These are phyloP conservation scores for Pseudorhiza aurosa DNA, from an alignment of 30 jellyfish, hydroid and myxozoan genomes.

Conservation along the genomic window DNA sequence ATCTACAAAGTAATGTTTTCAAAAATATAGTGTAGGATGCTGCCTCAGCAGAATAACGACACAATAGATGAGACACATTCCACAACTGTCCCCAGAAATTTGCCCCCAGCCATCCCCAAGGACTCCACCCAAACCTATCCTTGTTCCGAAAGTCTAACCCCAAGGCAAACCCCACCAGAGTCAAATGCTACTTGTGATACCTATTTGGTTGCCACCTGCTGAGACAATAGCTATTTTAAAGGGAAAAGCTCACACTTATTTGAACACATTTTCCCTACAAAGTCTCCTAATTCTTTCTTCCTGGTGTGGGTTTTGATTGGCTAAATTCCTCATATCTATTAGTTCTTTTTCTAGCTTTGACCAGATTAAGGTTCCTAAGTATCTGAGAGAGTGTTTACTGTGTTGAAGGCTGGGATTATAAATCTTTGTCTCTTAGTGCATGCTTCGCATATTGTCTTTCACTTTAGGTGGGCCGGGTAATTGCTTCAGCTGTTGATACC, in stretches of 20 bases:
- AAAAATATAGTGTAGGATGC: not conserved
- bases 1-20: slow-evolving; percentile 1
- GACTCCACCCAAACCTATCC: not conserved
- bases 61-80: not conserved
- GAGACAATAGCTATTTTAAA: not conserved
- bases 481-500: no score
- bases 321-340: no score
- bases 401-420: no score
- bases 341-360: no score
- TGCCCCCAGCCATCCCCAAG: not conserved
- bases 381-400: no score
- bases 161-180: not conserved
- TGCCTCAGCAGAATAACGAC: slow-evolving; percentile 1
- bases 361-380: no score
- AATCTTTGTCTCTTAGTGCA: no score
- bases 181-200: not conserved
- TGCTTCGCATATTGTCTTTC: no score
- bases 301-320: no score
- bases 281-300: not conserved
- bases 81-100: not conserved
- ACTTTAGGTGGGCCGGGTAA: no score
- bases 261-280: not conserved
- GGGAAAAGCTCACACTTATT: not conserved
- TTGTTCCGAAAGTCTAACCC: not conserved
- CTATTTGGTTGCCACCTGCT: not conserved